Evolutionary conservation across 2,888 invertebrate genomes (phyloP).

Genomic region (Yponomeuta cagnagella): DNA sequence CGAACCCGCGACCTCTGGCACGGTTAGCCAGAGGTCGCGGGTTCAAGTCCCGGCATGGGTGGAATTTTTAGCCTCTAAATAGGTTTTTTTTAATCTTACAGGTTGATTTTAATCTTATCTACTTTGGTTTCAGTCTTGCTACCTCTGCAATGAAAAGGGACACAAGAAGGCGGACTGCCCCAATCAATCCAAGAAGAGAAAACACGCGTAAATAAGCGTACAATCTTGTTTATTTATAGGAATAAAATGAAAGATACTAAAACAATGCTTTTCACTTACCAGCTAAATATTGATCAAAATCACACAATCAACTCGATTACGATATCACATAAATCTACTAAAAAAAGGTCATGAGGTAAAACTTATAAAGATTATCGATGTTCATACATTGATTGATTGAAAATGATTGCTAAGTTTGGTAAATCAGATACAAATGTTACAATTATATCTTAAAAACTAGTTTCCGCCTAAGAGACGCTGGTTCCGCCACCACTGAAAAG

Average conservation of each 20-base stretch:
- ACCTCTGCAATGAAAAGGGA: slow-evolving; percentile 72
- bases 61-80: too few relatives aligned
- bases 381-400: not conserved
- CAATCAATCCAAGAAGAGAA: slow-evolving; percentile 46
- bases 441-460: too few relatives aligned
- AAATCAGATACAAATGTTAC: too few relatives aligned
- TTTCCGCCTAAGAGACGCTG: too few relatives aligned
- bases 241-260: slow-evolving; percentile 10
- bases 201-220: slow-evolving; percentile 21
- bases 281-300: not conserved
- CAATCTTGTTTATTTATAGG: slow-evolving; percentile 10
- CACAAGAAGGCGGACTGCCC: slow-evolving; percentile 76
- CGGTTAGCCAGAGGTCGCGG: too few relatives aligned
- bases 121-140: slow-evolving; percentile 67
- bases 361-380: not conserved
- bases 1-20: too few relatives aligned
- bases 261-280: not conserved
- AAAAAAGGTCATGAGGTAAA: not conserved
- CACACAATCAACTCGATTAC: slow-evolving; percentile 7
- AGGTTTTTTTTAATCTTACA: too few relatives aligned
- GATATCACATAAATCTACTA: not conserved
- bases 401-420: too few relatives aligned
- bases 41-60: too few relatives aligned
- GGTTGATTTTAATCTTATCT: not conserved
- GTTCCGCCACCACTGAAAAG: too few relatives aligned